Conservation (phyloP, 2,797 vertebrate genomes). For the Syncerus caffer region DNA sequence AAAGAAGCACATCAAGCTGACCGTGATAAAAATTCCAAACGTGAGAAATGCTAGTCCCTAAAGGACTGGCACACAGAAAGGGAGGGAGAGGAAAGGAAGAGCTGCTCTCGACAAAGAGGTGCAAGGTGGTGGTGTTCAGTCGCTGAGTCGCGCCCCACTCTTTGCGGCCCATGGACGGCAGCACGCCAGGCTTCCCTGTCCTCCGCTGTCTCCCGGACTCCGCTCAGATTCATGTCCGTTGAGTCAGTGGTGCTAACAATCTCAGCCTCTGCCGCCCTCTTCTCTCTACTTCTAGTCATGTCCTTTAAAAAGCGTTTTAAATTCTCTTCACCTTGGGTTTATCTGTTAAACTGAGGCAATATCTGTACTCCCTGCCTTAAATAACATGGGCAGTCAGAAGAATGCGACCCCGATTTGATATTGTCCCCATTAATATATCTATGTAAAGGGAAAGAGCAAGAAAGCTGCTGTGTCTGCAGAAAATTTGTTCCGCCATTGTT, state of each 20-base stretch:
- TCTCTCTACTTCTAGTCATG: not conserved
- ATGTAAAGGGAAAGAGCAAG: not conserved
- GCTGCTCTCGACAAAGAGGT: not conserved
- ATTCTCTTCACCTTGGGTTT: not conserved
- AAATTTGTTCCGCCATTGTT: not conserved
- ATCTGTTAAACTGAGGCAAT: not conserved
- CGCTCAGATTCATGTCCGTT: not conserved
- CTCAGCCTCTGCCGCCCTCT: not conserved
- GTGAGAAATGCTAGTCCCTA: not conserved
- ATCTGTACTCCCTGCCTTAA: not conserved
- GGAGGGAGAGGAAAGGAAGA: no score
- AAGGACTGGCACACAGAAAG: not conserved
- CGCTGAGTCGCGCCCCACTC: not conserved
- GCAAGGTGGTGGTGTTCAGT: not conserved
- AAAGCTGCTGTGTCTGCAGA: not conserved
- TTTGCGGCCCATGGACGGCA: accelerated
- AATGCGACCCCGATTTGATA: not conserved
- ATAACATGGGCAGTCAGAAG: not conserved
- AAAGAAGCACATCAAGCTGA: not conserved
- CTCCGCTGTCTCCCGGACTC: not conserved
- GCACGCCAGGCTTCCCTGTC: not conserved
- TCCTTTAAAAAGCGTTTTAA: not conserved
- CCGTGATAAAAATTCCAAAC: not conserved
- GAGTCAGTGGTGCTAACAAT: not conserved
- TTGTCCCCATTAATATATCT: not conserved